Evolutionary conservation across 2,113 vertebrate genomes (phyloP).

Genomic region (Dasypus novemcinctus): DNA sequence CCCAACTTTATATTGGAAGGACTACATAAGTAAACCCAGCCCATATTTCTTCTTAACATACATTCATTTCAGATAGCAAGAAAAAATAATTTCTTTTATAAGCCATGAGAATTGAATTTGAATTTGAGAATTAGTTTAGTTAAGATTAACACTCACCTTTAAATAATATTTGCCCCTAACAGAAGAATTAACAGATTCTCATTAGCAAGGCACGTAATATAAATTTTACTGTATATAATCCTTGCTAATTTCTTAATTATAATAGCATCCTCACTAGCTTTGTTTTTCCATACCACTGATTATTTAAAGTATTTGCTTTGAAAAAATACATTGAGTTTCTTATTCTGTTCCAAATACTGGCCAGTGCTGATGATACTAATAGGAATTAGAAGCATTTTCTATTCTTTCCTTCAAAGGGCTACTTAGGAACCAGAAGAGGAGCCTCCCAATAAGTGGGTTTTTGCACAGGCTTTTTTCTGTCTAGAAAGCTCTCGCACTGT

Average conservation of each 20-base stretch:
- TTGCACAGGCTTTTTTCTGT: neutral
- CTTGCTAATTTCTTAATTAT: conserved; percentile 47
- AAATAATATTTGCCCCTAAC: conserved; percentile 49
- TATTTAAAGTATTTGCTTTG: conserved; percentile 27
- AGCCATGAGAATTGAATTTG: conserved; percentile 79
- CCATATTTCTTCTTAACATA: conserved; percentile 83
- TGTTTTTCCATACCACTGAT: neutral
- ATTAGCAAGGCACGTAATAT: neutral
- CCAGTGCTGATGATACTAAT: neutral
- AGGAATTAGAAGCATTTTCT: neutral
- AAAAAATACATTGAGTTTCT: neutral
- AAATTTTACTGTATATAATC: conserved; percentile 4
- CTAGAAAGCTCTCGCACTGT: neutral
- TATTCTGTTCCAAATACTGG: neutral
- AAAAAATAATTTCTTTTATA: conserved; percentile 81
- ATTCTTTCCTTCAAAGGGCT: neutral
- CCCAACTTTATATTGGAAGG: conserved; percentile 80
- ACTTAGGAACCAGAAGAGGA: neutral
- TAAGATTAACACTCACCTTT: conserved; percentile 80
- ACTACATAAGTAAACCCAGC: conserved; percentile 75
- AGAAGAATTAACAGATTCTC: conserved; percentile 54
- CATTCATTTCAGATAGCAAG: conserved; percentile 81
- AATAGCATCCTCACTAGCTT: neutral
- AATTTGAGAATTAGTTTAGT: conserved; percentile 83
- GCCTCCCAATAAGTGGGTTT: neutral